Evolutionary conservation across 2,888 invertebrate genomes (phyloP), one percentile per base, ranked within the genome.

Genomic region (Prenolepis imparis): DNA sequence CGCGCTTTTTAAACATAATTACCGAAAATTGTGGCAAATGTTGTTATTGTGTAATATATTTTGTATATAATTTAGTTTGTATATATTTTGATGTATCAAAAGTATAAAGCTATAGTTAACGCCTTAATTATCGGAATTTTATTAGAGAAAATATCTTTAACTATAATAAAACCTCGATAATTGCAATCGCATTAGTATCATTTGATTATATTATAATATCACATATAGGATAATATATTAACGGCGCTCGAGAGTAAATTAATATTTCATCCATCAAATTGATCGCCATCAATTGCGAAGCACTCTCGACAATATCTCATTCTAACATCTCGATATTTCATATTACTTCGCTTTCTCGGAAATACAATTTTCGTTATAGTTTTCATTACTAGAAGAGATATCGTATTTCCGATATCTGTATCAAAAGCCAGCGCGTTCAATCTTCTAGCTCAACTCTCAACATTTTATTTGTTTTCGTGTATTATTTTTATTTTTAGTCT

Each of bases 281-380:
- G 24, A 52, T 28, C 48, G 36, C n/a, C 21, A 36, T 64, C 36
- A 36, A 75, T 36, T 48, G 52, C 52, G 11, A 36, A 48, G 9
- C 36, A 15, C 1, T 57, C 21, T 36, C 11, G 8, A 39, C 36
- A 24, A 24, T 64, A 24, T 61, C 39, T 55, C 55, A 24, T 15
- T 21, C 24, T 55, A 55, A 39, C 24, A 8, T 36, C 64, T 36
- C 32, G 41, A 41, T 41, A 55, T 55, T 48, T 32, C 1, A 9
- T 63, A 63, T 48, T 21, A 21, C n/a, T 52, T 77, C 52, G 28
- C 24, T 66, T 36, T 52, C 12, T 4, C 67, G n/a, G n/a, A 77
- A 77, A 67, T 77, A 77, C n/a, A 39, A 2, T 59, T 59, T 59
- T 39, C n/a, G n/a, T 67, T 64, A n/a, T 41, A 55, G 8, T 52